Evolutionary conservation across 2,113 vertebrate genomes (phyloP).

Genomic region (Drymodes brunneopygia): DNA sequence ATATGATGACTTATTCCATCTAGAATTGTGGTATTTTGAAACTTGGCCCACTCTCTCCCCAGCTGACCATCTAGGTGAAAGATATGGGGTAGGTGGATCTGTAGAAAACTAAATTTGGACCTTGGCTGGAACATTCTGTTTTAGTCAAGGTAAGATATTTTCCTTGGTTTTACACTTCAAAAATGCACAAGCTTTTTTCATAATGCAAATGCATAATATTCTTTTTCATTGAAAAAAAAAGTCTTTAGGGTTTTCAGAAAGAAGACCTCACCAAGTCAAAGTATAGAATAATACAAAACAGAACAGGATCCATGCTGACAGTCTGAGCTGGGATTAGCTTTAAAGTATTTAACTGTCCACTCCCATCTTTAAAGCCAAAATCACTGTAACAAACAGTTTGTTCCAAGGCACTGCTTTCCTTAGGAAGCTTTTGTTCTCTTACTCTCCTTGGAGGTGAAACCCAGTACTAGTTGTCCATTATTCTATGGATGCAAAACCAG

Average conservation of each 20-base stretch:
- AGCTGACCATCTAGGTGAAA: not conserved
- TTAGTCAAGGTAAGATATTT: not conserved
- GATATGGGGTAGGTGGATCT: not conserved
- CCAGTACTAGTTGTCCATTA: not conserved
- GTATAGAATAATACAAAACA: not conserved
- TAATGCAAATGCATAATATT: not conserved
- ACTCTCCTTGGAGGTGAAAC: not conserved
- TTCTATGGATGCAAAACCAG: not conserved
- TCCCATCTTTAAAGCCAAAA: not conserved
- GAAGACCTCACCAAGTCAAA: not conserved
- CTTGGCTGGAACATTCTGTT: not conserved
- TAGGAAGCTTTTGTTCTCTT: not conserved
- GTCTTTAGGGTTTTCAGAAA: not conserved
- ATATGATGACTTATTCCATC: not conserved
- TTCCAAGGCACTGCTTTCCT: not conserved
- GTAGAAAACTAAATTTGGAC: not conserved
- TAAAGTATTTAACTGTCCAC: not conserved
- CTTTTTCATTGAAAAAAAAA: not conserved
- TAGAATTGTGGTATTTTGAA: not conserved
- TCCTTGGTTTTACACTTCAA: not conserved
- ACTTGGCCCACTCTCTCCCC: not conserved
- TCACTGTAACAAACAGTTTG: not conserved
- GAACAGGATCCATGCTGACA: not conserved
- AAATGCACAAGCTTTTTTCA: not conserved
- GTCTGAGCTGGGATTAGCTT: not conserved